Evolutionary conservation across 2,113 vertebrate species (phyloP).

Genomic region (Gallinago undulata): DNA sequence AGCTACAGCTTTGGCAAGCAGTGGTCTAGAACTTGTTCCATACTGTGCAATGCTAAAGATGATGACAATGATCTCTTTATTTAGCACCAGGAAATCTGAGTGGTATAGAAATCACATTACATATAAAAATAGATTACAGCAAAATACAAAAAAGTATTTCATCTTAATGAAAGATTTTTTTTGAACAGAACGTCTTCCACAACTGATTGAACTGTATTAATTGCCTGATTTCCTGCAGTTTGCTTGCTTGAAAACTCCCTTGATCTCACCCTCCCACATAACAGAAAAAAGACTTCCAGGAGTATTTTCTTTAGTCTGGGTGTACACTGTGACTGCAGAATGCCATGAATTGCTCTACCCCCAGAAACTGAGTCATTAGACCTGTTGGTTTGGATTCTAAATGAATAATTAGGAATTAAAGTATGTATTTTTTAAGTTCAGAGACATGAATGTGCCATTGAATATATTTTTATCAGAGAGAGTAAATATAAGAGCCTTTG

Average conservation of each 20-base stretch:
- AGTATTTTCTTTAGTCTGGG: not conserved
- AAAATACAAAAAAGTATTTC: not conserved
- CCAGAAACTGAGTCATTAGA: not conserved
- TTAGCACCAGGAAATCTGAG: not conserved
- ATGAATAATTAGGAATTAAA: not conserved
- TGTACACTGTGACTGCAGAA: not conserved
- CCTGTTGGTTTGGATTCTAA: not conserved
- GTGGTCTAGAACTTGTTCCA: not conserved
- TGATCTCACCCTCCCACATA: not conserved
- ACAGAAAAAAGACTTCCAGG: not conserved
- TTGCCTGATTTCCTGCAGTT: not conserved
- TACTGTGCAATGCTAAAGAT: not conserved
- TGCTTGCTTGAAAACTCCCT: not conserved
- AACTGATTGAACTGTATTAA: not conserved
- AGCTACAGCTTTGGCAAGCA: not conserved
- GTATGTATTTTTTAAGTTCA: not conserved
- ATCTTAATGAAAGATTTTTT: not conserved
- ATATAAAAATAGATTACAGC: not conserved
- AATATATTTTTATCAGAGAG: not conserved
- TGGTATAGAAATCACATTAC: not conserved
- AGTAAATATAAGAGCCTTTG: conserved; percentile 16
- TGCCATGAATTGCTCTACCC: not conserved
- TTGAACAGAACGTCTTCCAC: not conserved
- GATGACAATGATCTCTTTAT: not conserved
- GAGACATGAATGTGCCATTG: not conserved